Base-by-base conservation (phyloP, 2,888 invertebrate species). In the Drosophila limbata region DNA sequence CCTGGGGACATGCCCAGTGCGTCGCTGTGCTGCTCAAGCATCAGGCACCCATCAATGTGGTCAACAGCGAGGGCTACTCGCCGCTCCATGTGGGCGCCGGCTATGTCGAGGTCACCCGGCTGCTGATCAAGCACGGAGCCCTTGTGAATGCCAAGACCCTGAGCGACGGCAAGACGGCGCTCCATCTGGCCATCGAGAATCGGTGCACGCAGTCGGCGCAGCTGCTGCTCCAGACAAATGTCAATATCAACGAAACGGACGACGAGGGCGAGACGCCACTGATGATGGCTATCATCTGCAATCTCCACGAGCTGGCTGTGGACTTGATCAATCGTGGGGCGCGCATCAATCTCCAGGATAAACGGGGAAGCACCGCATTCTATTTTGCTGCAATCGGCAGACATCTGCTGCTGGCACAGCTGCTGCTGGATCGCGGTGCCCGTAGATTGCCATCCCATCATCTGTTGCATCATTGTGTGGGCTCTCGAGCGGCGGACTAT, bases 61-160 rank as follows among this genome's bases (percentile, higher is more conserved):
- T 94, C 33, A 95, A 95, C 76, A 93, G 94, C 6, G 95, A 95
- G 84, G 95, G 95, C 17, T 93, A 95, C 56, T 95, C 95, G 19
- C 94, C 96, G 0, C 92, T 96, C 48, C 96, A 96, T 91, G 93
- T 95, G 73, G 95, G 96, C 35, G 94, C 94, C 0, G 95, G 95
- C 56, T 94, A 94, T 83, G 82, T 91, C 28, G 94, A 94, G 68
- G 94, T 95, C 66, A 94, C 94, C 0, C 93, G 93, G 57, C 90
- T 94, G 59, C 91, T 95, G 11, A 88, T 95, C 37, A 92, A 93
- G 65, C 93, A 94, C 61, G 94, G 95, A 10, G 94, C 94, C 37
- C 92, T 94, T 88, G 94, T 95, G 1, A 95, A 95, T 88, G 93
- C 94, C 64, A 94, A 94, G 84, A 94, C 94, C 0, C 93, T 94